Evolutionary conservation across 2,888 invertebrate species (phyloP).

Genomic region (Phortica okadai): DNA sequence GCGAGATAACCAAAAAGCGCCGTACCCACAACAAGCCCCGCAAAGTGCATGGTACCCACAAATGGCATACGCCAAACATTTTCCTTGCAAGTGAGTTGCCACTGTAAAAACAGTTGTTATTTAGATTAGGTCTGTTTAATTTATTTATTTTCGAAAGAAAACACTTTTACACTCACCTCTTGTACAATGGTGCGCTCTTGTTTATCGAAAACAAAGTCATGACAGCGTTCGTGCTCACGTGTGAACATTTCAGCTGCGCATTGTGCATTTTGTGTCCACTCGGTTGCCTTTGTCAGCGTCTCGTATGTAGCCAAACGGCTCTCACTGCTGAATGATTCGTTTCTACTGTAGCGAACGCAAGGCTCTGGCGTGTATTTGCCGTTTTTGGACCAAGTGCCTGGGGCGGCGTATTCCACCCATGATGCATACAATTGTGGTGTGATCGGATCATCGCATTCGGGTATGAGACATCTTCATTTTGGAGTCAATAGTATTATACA

Average conservation of each 20-base stretch:
- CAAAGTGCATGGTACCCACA: conserved; percentile 81
- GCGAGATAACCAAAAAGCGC: conserved; percentile 80
- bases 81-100: conserved; percentile 80
- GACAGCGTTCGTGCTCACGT: conserved; percentile 74
- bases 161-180: conserved; percentile 74
- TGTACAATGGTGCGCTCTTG: conserved; percentile 79
- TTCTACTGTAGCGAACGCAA: conserved; percentile 66
- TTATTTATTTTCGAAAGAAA: not conserved
- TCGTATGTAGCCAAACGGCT: not conserved
- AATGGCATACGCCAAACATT: conserved; percentile 81
- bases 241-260: conserved; percentile 74
- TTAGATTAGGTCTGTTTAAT: not conserved
- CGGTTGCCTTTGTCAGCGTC: not conserved
- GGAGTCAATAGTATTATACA: not conserved
- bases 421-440: conserved; percentile 58
- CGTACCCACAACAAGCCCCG: conserved; percentile 81
- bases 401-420: conserved; percentile 78
- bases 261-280: not conserved
- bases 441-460: conserved; percentile 77
- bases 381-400: conserved; percentile 68
- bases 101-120: conserved; percentile 71
- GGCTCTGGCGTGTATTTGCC: conserved; percentile 70
- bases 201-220: conserved; percentile 78
- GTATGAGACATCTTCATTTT: conserved; percentile 77
- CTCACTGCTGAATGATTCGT: conserved; percentile 40